Evolutionary conservation across 2,888 invertebrate genomes (phyloP).

Genomic region (Brachyopa scutellaris): DNA sequence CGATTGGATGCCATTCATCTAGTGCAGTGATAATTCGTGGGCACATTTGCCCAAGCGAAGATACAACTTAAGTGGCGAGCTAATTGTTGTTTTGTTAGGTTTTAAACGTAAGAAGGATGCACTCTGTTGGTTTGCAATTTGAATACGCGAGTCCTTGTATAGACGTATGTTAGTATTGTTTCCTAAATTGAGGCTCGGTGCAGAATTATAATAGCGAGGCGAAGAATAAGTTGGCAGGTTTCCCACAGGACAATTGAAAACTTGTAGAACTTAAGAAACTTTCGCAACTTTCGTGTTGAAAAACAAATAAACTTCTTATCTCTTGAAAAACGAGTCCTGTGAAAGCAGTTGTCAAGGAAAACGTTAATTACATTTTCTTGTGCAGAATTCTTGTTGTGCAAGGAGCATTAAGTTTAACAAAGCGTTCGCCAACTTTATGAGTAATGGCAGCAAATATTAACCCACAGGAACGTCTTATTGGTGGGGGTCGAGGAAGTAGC

Average conservation of each 20-base stretch:
- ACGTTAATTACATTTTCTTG: background rate
- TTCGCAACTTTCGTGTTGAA: conserved; percentile 5
- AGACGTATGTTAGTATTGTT: background rate
- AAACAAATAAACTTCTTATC: conserved; percentile 17
- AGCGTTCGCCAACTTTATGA: too few species aligned
- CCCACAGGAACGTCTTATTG: too few species aligned
- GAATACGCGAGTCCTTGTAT: background rate
- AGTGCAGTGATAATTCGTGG: conserved; percentile 7
- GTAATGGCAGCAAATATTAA: too few species aligned
- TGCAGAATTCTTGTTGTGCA: too few species aligned
- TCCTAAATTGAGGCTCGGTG: conserved; percentile 7
- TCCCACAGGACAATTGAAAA: conserved; percentile 14
- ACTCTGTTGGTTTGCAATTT: conserved; percentile 9
- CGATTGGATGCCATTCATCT: conserved; percentile 19
- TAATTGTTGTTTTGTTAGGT: conserved; percentile 43
- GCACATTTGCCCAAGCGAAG: background rate
- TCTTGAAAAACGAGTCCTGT: background rate
- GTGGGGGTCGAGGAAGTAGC: too few species aligned
- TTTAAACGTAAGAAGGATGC: background rate
- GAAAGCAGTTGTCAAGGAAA: background rate
- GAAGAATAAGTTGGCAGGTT: too few species aligned
- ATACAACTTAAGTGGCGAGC: conserved; percentile 18
- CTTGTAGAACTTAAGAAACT: background rate
- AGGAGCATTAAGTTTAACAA: too few species aligned
- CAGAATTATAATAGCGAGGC: background rate